Conservation (phyloP, 2,113 vertebrate genomes). For the Euleptes europaea region DNA sequence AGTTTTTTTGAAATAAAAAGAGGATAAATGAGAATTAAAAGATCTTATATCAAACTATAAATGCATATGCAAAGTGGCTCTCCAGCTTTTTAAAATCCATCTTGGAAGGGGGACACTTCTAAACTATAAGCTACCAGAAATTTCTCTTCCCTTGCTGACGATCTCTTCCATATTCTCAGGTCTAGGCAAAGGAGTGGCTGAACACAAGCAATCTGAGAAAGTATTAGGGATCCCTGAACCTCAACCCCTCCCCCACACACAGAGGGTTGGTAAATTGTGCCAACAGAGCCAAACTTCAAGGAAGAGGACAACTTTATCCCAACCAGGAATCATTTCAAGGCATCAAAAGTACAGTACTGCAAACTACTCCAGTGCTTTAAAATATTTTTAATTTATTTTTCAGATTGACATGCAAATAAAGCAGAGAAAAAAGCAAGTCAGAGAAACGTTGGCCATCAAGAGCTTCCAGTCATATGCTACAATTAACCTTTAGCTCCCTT, state of each 20-base stretch:
- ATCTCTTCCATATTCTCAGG: neutral
- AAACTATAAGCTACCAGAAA: too few species aligned
- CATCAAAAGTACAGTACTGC: neutral
- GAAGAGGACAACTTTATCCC: neutral
- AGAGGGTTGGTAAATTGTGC: too few species aligned
- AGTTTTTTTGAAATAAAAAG: constrained; percentile 27
- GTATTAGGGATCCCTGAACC: neutral
- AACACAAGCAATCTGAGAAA: neutral
- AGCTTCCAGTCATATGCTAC: neutral
- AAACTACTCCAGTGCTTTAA: neutral
- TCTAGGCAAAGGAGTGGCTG: neutral
- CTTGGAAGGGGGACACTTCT: neutral
- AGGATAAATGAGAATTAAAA: neutral
- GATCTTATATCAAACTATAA: neutral
- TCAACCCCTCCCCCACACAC: neutral
- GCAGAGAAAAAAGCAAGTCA: neutral
- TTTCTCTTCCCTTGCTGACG: too few species aligned
- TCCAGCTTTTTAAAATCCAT: neutral
- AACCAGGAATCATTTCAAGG: neutral
- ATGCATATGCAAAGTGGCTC: neutral
- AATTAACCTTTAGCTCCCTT: neutral
- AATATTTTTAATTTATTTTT: neutral
- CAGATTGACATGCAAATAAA: neutral
- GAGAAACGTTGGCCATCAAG: neutral
- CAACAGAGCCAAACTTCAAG: neutral